These are phyloP conservation scores for Lagria hirta DNA, from an alignment of 2,888 invertebrate genomes.

Conservation along the genomic window DNA sequence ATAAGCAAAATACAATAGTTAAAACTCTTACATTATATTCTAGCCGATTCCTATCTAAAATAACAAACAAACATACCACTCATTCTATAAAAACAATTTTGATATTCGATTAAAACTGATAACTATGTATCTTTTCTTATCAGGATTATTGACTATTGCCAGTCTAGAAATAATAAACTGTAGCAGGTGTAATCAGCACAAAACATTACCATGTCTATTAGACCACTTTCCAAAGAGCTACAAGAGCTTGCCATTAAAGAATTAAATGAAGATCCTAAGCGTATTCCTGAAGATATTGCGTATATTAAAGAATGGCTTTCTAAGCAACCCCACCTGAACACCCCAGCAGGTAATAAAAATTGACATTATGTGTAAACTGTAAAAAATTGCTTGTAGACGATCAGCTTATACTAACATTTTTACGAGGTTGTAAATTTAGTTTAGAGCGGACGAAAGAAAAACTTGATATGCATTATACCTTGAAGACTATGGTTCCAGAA, in stretches of 20 bases:
- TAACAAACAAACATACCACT: no score
- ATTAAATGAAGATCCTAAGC: conserved; percentile 58
- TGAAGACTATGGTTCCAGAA: conserved; percentile 59
- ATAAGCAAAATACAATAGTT: no score
- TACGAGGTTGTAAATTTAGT: conserved; percentile 66
- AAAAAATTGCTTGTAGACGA: conserved; percentile 53
- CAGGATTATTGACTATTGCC: no score
- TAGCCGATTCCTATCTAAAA: no score
- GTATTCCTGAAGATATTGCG: conserved; percentile 55
- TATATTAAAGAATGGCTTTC: conserved; percentile 60
- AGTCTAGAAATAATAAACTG: no score
- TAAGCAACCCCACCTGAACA: conserved; percentile 60
- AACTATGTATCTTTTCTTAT: no score
- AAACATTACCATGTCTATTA: conserved; percentile 12
- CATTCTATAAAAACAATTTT: no score
- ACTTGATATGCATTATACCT: conserved; percentile 61
- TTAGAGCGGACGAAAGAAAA: conserved; percentile 56
- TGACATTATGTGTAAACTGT: not conserved
- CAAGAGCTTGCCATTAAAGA: conserved; percentile 57
- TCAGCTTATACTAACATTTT: conserved; percentile 63
- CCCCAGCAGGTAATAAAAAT: conserved; percentile 57
- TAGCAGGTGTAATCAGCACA: no score
- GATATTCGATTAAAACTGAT: no score
- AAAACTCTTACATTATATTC: no score
- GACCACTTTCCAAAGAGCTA: conserved; percentile 53